Evolutionary conservation across 2,888 invertebrate species (phyloP), one percentile per base, ranked within the genome.

Genomic region (Clistopyga incitator): DNA sequence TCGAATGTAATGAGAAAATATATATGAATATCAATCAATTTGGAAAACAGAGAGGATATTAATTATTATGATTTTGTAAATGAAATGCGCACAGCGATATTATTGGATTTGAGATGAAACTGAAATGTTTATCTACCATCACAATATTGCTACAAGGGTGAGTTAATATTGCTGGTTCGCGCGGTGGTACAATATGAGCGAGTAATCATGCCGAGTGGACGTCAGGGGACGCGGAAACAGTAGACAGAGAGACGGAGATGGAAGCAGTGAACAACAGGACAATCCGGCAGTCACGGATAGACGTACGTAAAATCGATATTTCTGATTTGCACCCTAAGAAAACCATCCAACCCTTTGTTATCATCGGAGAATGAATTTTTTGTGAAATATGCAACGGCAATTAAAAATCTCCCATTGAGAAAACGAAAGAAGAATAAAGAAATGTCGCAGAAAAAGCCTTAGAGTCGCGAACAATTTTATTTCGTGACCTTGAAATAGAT

Each of bases 261-360:
- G 72, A 72, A 82, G 56, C 68, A 52, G 25, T 54, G 68, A 77
- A 45, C 45, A 80, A 72, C 78, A 61, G 70, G 42, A 78, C 50
- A 61, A 80, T 83, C 50, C 23, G 52, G 18, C 29, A 23, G 18
- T 67, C n/a, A 10, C 13, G 56, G 18, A 79, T 67, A 23, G 42
- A 34, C 47, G 50, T 29, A 42, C 67, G 76, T 18, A 59, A 76
- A 76, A 79, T 77, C 79, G 67, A 80, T 79, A 72, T 29, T 20
- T 20, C 59, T 80, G 76, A 78, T 75, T 65, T 67, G 45, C 20
- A 29, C 72, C 54, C 6, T 29, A 79, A 13, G 34, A 23, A 42
- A 13, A 25, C n/a, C 64, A 67, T 20, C 13, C 34, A 38, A 10
- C 10, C 10, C 10, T 38, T 38, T 38, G 38, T 38, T 10, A 38